Base-by-base conservation (phyloP, 2,113 vertebrate species). In the Columba livia region DNA sequence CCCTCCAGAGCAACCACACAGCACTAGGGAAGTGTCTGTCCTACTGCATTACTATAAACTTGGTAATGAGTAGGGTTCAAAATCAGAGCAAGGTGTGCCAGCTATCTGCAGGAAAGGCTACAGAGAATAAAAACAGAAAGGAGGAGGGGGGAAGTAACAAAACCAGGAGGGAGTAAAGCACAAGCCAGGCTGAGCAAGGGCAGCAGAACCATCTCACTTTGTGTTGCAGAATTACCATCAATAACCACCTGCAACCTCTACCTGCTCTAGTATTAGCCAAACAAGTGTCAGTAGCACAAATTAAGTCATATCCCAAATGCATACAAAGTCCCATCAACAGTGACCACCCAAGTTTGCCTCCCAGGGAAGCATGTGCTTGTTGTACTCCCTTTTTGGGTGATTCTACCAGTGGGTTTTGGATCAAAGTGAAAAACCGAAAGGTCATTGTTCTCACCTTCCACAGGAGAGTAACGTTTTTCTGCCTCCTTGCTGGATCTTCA, bases 381-480 rank as follows among this genome's bases (percentile, higher is more conserved):
- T 38, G 11, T 1, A 4, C 4, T 58, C 40, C 38, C 61, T 32
- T 53, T 53, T 5, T 12, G 36, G 28, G 21, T 48, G 40, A 23
- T 11, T 40, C 40, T 56, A n/a, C 28, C 72, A 44, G 31, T 6
- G 32, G 10, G 2, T 72, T 93, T 64, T 36, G 81, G 53, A 26
- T 40, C 56, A 31, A 62, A 62, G 14, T 8, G 6, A 21, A 81
- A 47, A 79, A n/a, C 50, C n/a, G 42, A 93, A 83, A 26, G 0
- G 16, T 17, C 42, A 71, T 11, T 18, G 51, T 20, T 90, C 90
- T 87, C 98, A 99, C 99, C 99, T 99, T 98, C 97, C 99, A 98
- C 42, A 99, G 92, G 18, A 99, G 97, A 0, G 98, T 99, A 67
- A 99, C 97, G 5, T 98, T 99, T 60, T 97, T 98, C 83, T 97